Conservation (phyloP, 2,888 invertebrate species). For the Sarcophaga variegata region DNA sequence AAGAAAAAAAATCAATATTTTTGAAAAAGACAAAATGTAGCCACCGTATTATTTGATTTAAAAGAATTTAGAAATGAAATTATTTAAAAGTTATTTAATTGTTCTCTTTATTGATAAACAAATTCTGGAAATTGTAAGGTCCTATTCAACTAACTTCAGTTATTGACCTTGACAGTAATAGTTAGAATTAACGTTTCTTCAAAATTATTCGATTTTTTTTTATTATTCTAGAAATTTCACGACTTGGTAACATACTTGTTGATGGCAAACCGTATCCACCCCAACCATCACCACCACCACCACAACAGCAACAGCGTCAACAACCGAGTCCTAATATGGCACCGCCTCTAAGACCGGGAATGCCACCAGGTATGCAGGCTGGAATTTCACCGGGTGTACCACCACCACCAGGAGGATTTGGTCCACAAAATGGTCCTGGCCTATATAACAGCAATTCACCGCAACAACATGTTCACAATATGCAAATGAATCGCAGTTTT, state of each 20-base stretch:
- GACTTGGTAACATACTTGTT: constrained; percentile 91
- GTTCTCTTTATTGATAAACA: too few relatives aligned
- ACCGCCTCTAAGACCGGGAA: constrained; percentile 79
- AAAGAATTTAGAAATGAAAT: too few relatives aligned
- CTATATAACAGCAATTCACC: constrained; percentile 79
- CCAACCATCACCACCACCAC: constrained; percentile 81
- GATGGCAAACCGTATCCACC: constrained; percentile 90
- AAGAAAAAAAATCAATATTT: too few relatives aligned
- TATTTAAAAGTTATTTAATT: too few relatives aligned
- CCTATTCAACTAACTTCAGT: too few relatives aligned
- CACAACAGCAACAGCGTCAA: constrained; percentile 74
- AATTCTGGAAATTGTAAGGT: too few relatives aligned
- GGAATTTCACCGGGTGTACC: constrained; percentile 80
- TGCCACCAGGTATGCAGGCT: constrained; percentile 80
- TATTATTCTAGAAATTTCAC: constrained; percentile 85
- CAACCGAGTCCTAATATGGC: constrained; percentile 82
- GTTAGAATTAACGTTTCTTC: background rate
- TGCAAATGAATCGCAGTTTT: constrained; percentile 80
- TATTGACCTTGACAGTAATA: too few relatives aligned
- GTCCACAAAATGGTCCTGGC: constrained; percentile 80
- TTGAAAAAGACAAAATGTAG: too few relatives aligned
- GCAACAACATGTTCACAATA: constrained; percentile 80
- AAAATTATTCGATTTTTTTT: background rate
- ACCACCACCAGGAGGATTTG: constrained; percentile 74
- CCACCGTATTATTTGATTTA: too few relatives aligned